Percentiles rank a stretch among this genome's conserved stretches.
These are phyloP conservation scores for Argynnis bischoffii DNA, from an alignment of 2,888 invertebrate species.

Conservation along the genomic window DNA sequence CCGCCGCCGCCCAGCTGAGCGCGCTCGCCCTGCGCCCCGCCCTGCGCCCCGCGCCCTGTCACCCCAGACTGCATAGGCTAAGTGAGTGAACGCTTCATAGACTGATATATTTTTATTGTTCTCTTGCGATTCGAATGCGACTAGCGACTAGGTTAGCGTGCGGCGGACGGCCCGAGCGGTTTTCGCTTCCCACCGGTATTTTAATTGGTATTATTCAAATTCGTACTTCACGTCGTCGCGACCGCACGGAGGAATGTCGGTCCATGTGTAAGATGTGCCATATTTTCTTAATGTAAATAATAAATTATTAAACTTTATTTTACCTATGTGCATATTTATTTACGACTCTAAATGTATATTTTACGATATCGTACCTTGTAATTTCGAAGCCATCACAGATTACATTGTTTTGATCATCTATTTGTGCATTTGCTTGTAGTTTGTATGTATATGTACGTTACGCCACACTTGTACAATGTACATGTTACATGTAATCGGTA, in stretches of 20 bases:
- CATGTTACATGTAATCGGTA: slow-evolving; percentile 36
- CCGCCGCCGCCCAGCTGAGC: slow-evolving; percentile 61
- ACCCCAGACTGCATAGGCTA: slow-evolving; percentile 75
- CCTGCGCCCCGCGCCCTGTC: slow-evolving; percentile 28
- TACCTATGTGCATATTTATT: slow-evolving; percentile 76
- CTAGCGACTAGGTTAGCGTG: slow-evolving; percentile 58
- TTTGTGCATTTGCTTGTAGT: slow-evolving; percentile 79
- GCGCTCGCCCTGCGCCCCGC: slow-evolving; percentile 36
- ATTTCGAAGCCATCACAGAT: slow-evolving; percentile 64
- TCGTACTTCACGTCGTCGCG: slow-evolving; percentile 43
- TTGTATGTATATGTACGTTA: slow-evolving; percentile 46
- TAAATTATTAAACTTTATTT: slow-evolving; percentile 72
- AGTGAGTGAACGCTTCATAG: slow-evolving; percentile 74
- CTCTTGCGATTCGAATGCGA: slow-evolving; percentile 75
- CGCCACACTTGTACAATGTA: slow-evolving; percentile 30
- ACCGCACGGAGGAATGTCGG: slow-evolving; percentile 48
- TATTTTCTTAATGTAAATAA: slow-evolving; percentile 81
- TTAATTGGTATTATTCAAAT: slow-evolving; percentile 78
- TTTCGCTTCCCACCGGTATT: slow-evolving; percentile 80
- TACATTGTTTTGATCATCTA: slow-evolving; percentile 62
- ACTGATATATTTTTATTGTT: slow-evolving; percentile 77
- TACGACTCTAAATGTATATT: slow-evolving; percentile 62
- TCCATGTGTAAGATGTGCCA: slow-evolving; percentile 79
- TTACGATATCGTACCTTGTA: slow-evolving; percentile 43
- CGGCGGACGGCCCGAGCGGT: slow-evolving; percentile 61